These are phyloP conservation scores for Pterocles orientalis DNA, from an alignment of 2,113 vertebrate species.

Conservation along the genomic window DNA sequence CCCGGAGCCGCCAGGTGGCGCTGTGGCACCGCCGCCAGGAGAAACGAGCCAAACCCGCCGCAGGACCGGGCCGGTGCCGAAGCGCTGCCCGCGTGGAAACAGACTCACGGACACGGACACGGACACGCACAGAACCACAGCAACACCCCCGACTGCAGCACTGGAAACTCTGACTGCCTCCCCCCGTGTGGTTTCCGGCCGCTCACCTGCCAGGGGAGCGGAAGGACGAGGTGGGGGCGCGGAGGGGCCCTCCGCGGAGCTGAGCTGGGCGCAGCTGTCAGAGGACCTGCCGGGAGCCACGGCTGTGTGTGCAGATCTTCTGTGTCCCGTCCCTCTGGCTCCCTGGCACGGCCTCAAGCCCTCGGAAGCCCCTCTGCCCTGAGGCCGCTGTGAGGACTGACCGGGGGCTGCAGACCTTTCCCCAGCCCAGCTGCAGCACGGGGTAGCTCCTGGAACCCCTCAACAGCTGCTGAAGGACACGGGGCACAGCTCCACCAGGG, in stretches of 20 bases:
- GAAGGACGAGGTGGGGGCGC: neutral
- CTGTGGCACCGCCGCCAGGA: conserved; percentile 12
- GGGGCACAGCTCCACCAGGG: neutral
- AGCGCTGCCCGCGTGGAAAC: neutral
- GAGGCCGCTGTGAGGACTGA: neutral
- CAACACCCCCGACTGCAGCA: neutral
- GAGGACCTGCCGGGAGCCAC: neutral
- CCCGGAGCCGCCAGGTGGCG: conserved; percentile 29
- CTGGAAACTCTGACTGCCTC: neutral
- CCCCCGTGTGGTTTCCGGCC: neutral
- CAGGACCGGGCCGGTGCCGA: too few relatives aligned
- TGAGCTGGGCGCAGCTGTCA: neutral
- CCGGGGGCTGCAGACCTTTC: neutral
- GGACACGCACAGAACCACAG: neutral
- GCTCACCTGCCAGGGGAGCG: neutral
- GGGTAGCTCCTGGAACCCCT: neutral
- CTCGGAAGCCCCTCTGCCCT: neutral
- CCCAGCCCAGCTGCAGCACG: neutral
- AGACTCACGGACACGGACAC: neutral
- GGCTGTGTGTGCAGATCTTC: neutral
- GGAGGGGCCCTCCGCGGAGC: fast-evolving
- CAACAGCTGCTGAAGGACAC: neutral
- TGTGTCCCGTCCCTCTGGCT: too few relatives aligned
- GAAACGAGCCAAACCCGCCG: neutral
- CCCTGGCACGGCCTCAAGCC: neutral